Evolutionary conservation across 2,888 invertebrate genomes (phyloP), one percentile per base, ranked within the genome.

Genomic region (Patella ulyssiponensis): DNA sequence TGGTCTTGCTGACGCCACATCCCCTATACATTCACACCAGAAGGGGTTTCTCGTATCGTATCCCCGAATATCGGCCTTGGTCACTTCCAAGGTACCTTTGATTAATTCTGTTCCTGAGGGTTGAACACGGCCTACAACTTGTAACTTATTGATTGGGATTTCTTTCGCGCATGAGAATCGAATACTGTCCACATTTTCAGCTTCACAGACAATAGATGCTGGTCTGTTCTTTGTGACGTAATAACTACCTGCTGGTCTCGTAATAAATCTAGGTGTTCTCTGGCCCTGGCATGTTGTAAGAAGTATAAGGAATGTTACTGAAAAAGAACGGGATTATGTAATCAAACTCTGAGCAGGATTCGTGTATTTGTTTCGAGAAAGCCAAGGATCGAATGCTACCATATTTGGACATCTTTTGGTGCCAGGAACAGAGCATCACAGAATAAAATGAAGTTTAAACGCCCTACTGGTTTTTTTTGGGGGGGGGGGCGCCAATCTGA

Each of bases 261-360:
- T 14, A 23, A 23, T 64, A 64, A 64, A 64, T 44, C 44, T 7
- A 44, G 44, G 44, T 44, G 44, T 9, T 64, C 4, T 23, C 64
- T 64, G 64, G 20, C 64, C 64, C 23, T 64, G 64, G 64, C 64
- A 64, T 64, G 64, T 64, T 64, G 64, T 23, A 20, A 64, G 64
- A 64, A 64, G 64, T 64, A 23, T 64, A 14, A 64, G 64, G 64
- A 64, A 64, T 64, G 64, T 64, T 64, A 64, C 64, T 64, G 64
- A 64, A 64, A 64, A 12, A 64, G 64, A 64, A 11, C 44, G 44
- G 9, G 44, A 9, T 44, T 44, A 44, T 44, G 44, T 44, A 44
- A 44, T 44, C 9, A 7, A 44, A 44, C 7, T 44, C 0, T 44
- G 44, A 44, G 44, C 44, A 44, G 1, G 1, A 44, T 44, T 44